Base-by-base conservation (phyloP, 1,140 invertebrate genomes). In the Uloborus diversus region DNA sequence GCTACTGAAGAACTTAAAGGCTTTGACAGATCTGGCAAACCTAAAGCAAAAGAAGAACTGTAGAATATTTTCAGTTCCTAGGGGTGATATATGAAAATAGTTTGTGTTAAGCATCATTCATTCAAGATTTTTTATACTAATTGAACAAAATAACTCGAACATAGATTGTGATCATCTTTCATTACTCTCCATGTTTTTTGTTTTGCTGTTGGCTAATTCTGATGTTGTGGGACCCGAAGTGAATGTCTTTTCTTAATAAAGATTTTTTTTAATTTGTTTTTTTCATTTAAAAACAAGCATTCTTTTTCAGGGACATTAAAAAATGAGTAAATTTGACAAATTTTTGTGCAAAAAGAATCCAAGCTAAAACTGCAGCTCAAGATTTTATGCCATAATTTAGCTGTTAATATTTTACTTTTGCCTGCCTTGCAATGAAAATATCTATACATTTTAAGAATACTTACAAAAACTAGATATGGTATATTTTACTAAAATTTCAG, bases 1-100 rank as follows among this genome's bases (percentile, higher is more conserved):
- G 90, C 97, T 0, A 95, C 95, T 32, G 89, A 92, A 69, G 94
- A 95, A 85, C 90, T 99, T 78, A 95, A 94, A 82, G 92, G 92
- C 65, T 99, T 89, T 86, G 94, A 95, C 87, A 91, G 95, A 79
- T 93, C 92, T 84, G 98, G 97, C 81, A 96, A 95, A 81, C 88
- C 91, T 49, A 96, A 95, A 86, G 56, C 59, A 2, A 69, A 70
- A 28, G 47, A 47, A 62, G 71, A 78, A 30, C 73, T 78, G 42
- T 65, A 78, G 47, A 27, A 23, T 27, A 37, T 56, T 32, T 64
- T 53, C 23, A 66, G 23, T 14, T 32, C 65, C 35, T 51, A 37
- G 49, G 47, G 33, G 57, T 30, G 53, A 37, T 51, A 62, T 64
- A 32, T 62, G 33, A 62, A 30, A 35, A 27, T 53, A 75, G 57